A percentile compares a stretch with the other conserved stretches of the same genome.
Conservation (phyloP, 1,140 invertebrate species). For the Drosophila pandora region DNA sequence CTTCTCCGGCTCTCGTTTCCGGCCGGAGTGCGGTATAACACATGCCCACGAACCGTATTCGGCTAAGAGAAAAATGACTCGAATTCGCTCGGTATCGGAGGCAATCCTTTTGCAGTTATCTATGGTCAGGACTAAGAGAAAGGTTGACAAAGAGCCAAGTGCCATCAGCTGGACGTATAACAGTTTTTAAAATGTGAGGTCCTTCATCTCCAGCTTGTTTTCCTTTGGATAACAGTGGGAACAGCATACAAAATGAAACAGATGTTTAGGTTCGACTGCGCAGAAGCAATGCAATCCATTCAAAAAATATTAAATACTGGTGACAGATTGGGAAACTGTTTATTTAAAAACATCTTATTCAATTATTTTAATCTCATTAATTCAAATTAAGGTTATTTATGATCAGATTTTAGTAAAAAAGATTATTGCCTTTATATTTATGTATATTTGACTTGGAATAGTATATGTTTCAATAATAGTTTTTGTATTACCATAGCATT, state of each 20-base stretch:
- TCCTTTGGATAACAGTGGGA: conserved; percentile 9
- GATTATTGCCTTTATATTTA: too few species aligned
- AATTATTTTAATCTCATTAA: background rate
- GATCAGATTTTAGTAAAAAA: too few species aligned
- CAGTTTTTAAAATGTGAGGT: conserved; percentile 23
- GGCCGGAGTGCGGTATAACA: conserved; percentile 23
- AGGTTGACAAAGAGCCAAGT: conserved; percentile 20
- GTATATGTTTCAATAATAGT: too few species aligned
- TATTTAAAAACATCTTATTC: background rate
- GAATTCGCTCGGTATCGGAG: conserved; percentile 11
- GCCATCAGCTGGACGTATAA: conserved; percentile 45
- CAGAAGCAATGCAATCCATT: conserved; percentile 32
- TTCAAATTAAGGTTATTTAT: too few species aligned
- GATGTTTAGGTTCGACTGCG: conserved; percentile 39
- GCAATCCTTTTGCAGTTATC: conserved; percentile 34
- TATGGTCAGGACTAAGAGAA: conserved; percentile 57
- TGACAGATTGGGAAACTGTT: background rate
- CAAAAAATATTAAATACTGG: conserved; percentile 52
- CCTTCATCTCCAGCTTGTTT: conserved; percentile 16
- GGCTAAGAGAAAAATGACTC: conserved; percentile 37
- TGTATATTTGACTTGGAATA: too few species aligned
- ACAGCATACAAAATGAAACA: conserved; percentile 8
- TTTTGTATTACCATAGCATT: too few species aligned
- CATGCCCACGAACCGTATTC: conserved; percentile 23
- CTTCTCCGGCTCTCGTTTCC: conserved; percentile 12